These are phyloP conservation scores for Sphaerophoria taeniata DNA, from an alignment of 2,888 invertebrate genomes.

Conservation along the genomic window DNA sequence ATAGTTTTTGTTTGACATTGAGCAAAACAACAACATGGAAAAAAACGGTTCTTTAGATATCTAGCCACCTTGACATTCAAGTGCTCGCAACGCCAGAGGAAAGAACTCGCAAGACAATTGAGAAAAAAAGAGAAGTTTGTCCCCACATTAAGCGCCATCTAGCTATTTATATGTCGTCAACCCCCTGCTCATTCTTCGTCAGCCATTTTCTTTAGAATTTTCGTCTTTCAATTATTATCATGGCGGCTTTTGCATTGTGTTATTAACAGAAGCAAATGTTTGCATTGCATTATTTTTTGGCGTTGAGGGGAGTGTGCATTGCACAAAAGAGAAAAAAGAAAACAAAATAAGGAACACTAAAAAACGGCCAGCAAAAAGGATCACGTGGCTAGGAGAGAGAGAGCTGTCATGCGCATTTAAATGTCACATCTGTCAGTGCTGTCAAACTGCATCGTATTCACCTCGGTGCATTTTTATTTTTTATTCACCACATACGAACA, in stretches of 20 bases:
- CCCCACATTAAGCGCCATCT: constrained; percentile 14
- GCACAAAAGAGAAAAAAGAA: constrained; percentile 17
- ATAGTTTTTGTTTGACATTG: constrained; percentile 64
- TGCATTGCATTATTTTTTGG: constrained; percentile 49
- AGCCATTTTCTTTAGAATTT: constrained; percentile 37
- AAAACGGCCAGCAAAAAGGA: background rate
- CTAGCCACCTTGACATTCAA: constrained; percentile 68
- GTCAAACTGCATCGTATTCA: constrained; percentile 32
- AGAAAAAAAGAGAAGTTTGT: constrained; percentile 7
- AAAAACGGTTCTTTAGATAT: constrained; percentile 16
- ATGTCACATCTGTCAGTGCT: constrained; percentile 4
- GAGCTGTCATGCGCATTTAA: constrained; percentile 48
- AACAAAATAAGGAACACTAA: background rate
- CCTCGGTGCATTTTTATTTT: constrained; percentile 15
- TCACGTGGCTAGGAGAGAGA: constrained; percentile 2
- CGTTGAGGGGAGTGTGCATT: constrained; percentile 11
- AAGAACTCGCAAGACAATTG: background rate
- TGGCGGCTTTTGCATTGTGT: constrained; percentile 63
- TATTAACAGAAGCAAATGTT: constrained; percentile 68
- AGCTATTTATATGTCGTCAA: background rate
- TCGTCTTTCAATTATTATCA: constrained; percentile 60
- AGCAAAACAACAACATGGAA: constrained; percentile 31
- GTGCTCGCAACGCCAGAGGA: constrained; percentile 29
- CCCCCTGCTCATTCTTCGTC: background rate
- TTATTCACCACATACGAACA: constrained; percentile 41